Conservation (phyloP, 2,797 vertebrate species). For the Mormyrus proboscirostris region DNA sequence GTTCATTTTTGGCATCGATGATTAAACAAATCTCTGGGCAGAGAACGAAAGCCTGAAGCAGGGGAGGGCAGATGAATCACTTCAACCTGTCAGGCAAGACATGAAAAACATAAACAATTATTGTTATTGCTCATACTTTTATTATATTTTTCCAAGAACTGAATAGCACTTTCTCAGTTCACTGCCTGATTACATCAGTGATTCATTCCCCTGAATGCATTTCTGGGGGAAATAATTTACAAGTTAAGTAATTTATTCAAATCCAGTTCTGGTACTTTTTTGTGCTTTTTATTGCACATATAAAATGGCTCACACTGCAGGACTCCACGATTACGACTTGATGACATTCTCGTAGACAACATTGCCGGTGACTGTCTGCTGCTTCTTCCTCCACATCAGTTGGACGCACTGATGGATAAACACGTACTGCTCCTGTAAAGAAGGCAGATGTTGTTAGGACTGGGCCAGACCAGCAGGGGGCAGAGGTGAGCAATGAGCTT, state of each 20-base stretch:
- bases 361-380: slow-evolving; percentile 80
- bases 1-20: slow-evolving; percentile 14
- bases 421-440: slow-evolving; percentile 88
- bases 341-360: slow-evolving; percentile 92
- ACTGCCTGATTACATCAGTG: background rate
- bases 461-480: background rate
- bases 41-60: slow-evolving; percentile 50
- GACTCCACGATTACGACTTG: slow-evolving; percentile 72
- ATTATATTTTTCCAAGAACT: background rate
- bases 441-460: background rate
- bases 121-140: background rate
- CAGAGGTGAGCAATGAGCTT: background rate
- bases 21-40: slow-evolving; percentile 32
- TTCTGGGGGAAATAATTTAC: background rate
- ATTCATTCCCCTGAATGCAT: background rate
- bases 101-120: background rate
- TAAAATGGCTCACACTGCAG: slow-evolving; percentile 34
- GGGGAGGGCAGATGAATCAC: slow-evolving; percentile 60
- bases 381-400: slow-evolving; percentile 93
- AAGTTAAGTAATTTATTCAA: background rate
- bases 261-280: background rate
- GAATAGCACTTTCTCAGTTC: background rate
- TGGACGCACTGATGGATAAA: slow-evolving; percentile 96
- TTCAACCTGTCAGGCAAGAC: slow-evolving; percentile 57
- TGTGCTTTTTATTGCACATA: background rate